A percentile compares a stretch with the other conserved stretches of the same genome.
Evolutionary conservation across 2,797 vertebrate genomes (phyloP).

Genomic region (Manis crassicaudata): DNA sequence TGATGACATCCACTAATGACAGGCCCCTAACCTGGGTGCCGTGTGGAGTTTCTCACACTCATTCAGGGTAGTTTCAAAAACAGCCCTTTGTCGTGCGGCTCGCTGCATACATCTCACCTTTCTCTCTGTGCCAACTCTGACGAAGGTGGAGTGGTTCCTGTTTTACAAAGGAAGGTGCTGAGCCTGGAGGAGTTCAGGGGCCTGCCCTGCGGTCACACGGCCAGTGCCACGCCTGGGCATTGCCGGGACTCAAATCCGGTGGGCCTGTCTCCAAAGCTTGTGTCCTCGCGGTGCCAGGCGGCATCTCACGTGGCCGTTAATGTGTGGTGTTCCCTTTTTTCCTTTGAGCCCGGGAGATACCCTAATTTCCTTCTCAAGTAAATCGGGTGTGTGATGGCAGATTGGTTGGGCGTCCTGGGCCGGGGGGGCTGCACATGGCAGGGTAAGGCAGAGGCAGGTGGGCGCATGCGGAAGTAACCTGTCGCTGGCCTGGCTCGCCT

Average conservation of each 20-base stretch:
- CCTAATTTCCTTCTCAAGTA: background rate
- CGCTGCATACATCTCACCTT: background rate
- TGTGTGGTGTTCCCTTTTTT: background rate
- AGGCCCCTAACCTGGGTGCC: too few relatives aligned
- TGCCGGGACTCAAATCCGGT: background rate
- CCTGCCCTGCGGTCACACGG: background rate
- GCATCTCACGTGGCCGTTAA: fast-evolving
- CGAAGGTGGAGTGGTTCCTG: background rate
- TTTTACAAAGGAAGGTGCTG: background rate
- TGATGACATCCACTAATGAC: background rate
- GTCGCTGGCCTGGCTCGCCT: background rate
- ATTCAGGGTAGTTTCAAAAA: background rate
- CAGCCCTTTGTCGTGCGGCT: background rate
- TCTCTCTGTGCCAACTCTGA: background rate
- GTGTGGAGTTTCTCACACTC: background rate
- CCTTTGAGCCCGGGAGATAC: background rate
- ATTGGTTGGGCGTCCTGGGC: background rate
- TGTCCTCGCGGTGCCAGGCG: fast-evolving
- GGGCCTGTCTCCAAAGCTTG: background rate
- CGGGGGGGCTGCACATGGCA: background rate
- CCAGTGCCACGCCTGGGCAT: too few relatives aligned
- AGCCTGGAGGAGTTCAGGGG: background rate
- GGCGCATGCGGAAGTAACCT: background rate
- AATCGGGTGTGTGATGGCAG: background rate
- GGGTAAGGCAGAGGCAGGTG: background rate